Evolutionary conservation across 2,113 vertebrate species (phyloP).

Genomic region (Motacilla alba): DNA sequence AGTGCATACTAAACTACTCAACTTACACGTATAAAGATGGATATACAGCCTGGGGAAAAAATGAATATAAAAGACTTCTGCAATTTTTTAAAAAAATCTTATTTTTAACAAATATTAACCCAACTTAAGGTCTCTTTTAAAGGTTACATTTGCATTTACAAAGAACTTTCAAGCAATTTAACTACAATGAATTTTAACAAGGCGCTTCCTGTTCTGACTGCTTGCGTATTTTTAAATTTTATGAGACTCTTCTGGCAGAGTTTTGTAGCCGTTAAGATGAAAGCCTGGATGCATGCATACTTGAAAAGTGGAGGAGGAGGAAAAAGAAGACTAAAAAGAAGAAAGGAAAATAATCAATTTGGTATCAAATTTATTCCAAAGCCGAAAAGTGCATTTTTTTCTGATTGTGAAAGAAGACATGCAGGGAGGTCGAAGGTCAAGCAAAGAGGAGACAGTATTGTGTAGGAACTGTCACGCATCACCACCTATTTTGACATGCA

Average conservation of each 20-base stretch:
- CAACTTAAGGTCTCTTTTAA: slow-evolving; percentile 52
- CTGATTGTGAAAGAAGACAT: slow-evolving; percentile 97
- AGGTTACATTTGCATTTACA: slow-evolving; percentile 74
- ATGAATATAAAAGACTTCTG: slow-evolving; percentile 38
- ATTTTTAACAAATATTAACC: slow-evolving; percentile 76
- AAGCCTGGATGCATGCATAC: slow-evolving; percentile 55
- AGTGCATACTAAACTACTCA: slow-evolving; percentile 36
- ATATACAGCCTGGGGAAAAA: slow-evolving; percentile 39
- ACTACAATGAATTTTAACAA: slow-evolving; percentile 67
- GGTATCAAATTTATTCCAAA: slow-evolving; percentile 95
- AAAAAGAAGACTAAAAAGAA: slow-evolving; percentile 53
- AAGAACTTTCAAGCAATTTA: slow-evolving; percentile 69
- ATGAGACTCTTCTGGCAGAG: slow-evolving; percentile 65
- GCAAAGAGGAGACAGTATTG: slow-evolving; percentile 98
- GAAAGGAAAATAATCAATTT: slow-evolving; percentile 86
- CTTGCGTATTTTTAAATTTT: slow-evolving; percentile 71
- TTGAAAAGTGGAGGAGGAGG: slow-evolving; percentile 47
- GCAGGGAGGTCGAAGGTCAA: slow-evolving; percentile 94
- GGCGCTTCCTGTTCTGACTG: slow-evolving; percentile 53
- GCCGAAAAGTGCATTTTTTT: slow-evolving; percentile 83
- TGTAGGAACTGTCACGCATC: slow-evolving; percentile 99
- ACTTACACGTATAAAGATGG: slow-evolving; percentile 32
- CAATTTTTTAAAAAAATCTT: slow-evolving; percentile 23
- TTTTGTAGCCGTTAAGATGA: slow-evolving; percentile 74
- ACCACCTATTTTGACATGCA: slow-evolving; percentile 99